Base-by-base conservation (phyloP, 2,797 vertebrate genomes). In the Amblyopsis hoosieri region DNA sequence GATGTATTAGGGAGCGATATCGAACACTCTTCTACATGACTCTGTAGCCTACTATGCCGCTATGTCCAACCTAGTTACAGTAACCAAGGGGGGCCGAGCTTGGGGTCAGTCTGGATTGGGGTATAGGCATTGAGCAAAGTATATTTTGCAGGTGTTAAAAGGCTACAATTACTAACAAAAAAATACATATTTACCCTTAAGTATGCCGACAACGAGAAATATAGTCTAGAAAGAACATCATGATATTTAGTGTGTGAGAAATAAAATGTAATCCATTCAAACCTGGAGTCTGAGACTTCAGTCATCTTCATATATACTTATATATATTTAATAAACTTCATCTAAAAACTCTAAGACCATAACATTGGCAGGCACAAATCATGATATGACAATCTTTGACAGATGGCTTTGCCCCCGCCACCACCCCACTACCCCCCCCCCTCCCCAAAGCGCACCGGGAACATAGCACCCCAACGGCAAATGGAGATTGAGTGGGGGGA, bases 251-350 rank as follows among this genome's bases (percentile, higher is more conserved):
- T 87, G 78, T 60, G 54, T 42, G 37, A 42, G 37, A 42, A 42
- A 9, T 1, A 5, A 75, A 64, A 15, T 80, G 66, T 80, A 79
- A 81, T 19, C 53, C 46, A 47, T 33, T 59, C 62, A 85, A 83
- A 83, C 85, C 88, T 88, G 85, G 86, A 92, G 90, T 88, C 88
- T 89, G 86, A 92, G 87, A 88, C 84, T 84, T 79, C 81, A 81
- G 83, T 90, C 80, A 83, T 84, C 83, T 86, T 87, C 82, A 91
- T 87, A 88, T 90, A 75, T 78, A 75, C 62, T 69, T 74, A 87
- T 89, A 90, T 87, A 85, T 82, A 88, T 85, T 85, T 79, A 85
- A 83, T 42, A 42, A 82, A 88, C 79, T 89, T 87, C 80, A 90
- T 87, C 78, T 86, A 87, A 85, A 85, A 86, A 84, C 79, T 82